These are phyloP conservation scores for Eristalinus aeneus DNA, from an alignment of 2,888 invertebrate genomes.

Conservation along the genomic window DNA sequence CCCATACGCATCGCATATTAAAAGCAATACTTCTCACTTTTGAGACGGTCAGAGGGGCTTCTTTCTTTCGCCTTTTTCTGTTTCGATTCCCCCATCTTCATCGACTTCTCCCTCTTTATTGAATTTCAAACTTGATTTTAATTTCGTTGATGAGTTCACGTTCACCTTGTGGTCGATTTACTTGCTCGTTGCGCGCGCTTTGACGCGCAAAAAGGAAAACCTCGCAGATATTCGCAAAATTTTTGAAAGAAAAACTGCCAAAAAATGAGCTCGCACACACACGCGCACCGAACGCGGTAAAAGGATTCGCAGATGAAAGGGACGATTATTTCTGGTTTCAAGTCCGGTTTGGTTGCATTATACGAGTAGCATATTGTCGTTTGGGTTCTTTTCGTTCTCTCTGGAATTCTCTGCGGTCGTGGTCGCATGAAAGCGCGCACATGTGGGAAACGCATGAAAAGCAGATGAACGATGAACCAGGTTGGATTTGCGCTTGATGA, in stretches of 20 bases:
- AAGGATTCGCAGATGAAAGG: constrained; percentile 54
- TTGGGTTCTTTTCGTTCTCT: constrained; percentile 10
- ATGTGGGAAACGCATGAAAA: constrained; percentile 66
- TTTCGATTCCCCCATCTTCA: background rate
- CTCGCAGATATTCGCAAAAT: constrained; percentile 16
- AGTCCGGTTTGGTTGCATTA: constrained; percentile 67
- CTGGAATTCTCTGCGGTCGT: constrained; percentile 18
- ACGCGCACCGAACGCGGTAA: background rate
- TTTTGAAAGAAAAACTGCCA: constrained; percentile 61
- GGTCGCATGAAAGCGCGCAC: constrained; percentile 13
- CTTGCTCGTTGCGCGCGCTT: constrained; percentile 68
- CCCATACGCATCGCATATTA: constrained; percentile 62
- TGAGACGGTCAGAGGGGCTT: constrained; percentile 16
- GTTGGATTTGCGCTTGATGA: constrained; percentile 32
- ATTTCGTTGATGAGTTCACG: constrained; percentile 69
- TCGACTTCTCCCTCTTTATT: constrained; percentile 36
- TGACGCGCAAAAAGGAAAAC: constrained; percentile 55
- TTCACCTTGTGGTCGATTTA: constrained; percentile 69
- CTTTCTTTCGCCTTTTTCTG: constrained; percentile 1
- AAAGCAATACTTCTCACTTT: constrained; percentile 54
- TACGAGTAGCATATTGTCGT: background rate
- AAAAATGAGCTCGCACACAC: constrained; percentile 39
- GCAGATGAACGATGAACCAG: constrained; percentile 49
- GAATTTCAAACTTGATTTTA: constrained; percentile 69
- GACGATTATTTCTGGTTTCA: constrained; percentile 68